A percentile compares a stretch with the other conserved stretches of the same genome.
Conservation (phyloP, 2,888 invertebrate species). For the Drosophila planitibia region DNA sequence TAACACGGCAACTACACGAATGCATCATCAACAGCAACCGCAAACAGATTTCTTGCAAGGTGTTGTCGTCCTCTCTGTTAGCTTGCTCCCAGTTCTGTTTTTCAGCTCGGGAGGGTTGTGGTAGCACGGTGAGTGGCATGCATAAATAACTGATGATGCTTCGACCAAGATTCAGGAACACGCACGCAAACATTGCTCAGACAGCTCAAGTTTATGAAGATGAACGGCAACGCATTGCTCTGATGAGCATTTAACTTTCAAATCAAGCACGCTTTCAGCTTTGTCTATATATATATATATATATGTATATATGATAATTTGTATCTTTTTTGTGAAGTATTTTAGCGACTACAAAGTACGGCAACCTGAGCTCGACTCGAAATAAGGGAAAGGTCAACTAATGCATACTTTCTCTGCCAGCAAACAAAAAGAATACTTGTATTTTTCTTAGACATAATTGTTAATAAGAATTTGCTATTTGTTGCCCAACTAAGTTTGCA, state of each 20-base stretch:
- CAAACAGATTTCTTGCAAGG: slow-evolving; percentile 45
- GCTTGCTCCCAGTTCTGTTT: slow-evolving; percentile 14
- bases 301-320: background rate
- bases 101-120: slow-evolving; percentile 19
- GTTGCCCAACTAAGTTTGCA: background rate
- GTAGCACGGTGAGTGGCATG: slow-evolving; percentile 27
- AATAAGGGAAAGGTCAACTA: background rate
- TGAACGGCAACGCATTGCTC: slow-evolving; percentile 23
- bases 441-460: background rate
- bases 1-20: slow-evolving; percentile 69
- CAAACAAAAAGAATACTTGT: background rate
- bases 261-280: slow-evolving; percentile 5
- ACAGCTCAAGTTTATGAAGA: slow-evolving; percentile 44
- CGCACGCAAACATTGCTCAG: slow-evolving; percentile 43
- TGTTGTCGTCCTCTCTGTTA: slow-evolving; percentile 57
- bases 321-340: background rate
- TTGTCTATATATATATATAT: too few species aligned
- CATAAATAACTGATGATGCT: slow-evolving; percentile 79
- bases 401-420: background rate
- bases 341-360: background rate
- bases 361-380: background rate
- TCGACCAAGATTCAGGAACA: slow-evolving; percentile 66
- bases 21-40: slow-evolving; percentile 45
- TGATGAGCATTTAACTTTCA: slow-evolving; percentile 26
- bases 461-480: background rate